Base-by-base conservation (phyloP, 2,113 vertebrate genomes). In the Hystrix brachyura region DNA sequence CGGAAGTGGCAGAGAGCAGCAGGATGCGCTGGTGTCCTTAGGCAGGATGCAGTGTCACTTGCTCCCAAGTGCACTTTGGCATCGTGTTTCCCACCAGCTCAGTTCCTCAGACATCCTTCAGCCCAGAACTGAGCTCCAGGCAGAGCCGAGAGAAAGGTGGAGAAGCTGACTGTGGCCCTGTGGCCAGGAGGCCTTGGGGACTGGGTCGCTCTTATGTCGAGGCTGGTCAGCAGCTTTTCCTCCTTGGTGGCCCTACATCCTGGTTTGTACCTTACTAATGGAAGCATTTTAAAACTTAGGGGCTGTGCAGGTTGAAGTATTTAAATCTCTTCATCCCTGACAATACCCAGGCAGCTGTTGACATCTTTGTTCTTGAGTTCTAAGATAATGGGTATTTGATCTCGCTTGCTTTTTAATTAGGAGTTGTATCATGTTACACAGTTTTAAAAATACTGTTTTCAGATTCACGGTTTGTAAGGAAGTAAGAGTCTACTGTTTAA, bases 371-470 rank as follows among this genome's bases (percentile, higher is more conserved):
- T 87, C 19, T 55, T 55, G 27, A 96, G 34, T 95, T 91, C 46
- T 86, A 65, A 92, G 87, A 85, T 51, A 46, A 89, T 38, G 17
- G 5, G 14, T 32, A 51, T 95, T 79, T 79, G 23, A 80, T 57
- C 69, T 14, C 7, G 3, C 32, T 8, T 2, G 43, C 13, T 34
- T 87, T 76, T 89, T 69, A 72, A 87, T 91, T 91, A 59, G 53
- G 32, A 55, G 15, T 34, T 97, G 3, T 94, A 5, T 69, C 67
- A 27, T 62, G 5, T 83, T 15, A 7, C 23, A 65, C 38, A 72
- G 48, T 69, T 93, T 96, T 91, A 32, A 12, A 95, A 57, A 46
- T 57, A 55, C 10, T 67, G 34, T 93, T 59, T 93, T 82, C 46
- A 53, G 78, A 89, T 71, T 76, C 38, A 34, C 53, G 60, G 85